Base-by-base conservation (phyloP, 2,888 invertebrate species). In the Lysandra bellargus region DNA sequence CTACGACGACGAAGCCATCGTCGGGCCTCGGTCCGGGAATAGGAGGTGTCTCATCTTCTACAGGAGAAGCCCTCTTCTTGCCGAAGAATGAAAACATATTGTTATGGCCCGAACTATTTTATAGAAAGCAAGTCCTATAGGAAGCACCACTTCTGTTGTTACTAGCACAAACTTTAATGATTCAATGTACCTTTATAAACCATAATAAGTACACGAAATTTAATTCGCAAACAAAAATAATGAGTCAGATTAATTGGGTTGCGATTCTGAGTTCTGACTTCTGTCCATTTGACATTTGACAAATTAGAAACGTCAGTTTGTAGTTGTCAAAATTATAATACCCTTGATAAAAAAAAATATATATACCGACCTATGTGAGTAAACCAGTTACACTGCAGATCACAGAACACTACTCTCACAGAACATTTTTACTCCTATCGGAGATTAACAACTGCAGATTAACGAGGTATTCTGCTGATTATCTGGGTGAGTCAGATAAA, bases 81-180 rank as follows among this genome's bases (percentile, higher is more conserved):
- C 94, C 92, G 86, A 95, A 94, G 81, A 94, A 84, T 61, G 94
- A 93, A 87, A 95, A 95, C 95, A 95, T 23, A 95, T 23, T 95
- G 57, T 78, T 81, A 33, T 7, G n/a, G 3, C 14, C 4, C 44
- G 37, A 30, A 49, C 37, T 7, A 23, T 78, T 44, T 40, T 40
- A 9, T 23, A 23, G 69, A 14, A 14, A 23, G 14, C 23, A 64
- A 44, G 44, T 9, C 44, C 7, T 49, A 49, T 49, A 49, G 49
- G 9, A 9, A 49, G 53, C n/a, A 78, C 61, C 40, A 14, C 53
- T 53, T 57, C 53, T 30, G 49, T 49, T 30, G 1, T 3, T 69
- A 7, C 69, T 64, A 23, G 61, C n/a, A 23, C 9, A 23, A 30
- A 73, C 17, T 14, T 44, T 44, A 73, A 73, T 37, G 3, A 64